Percentiles rank a stretch among this genome's conserved stretches.
Evolutionary conservation across 2,113 vertebrate genomes (phyloP).

Genomic region (Zosterops hypoxanthus): DNA sequence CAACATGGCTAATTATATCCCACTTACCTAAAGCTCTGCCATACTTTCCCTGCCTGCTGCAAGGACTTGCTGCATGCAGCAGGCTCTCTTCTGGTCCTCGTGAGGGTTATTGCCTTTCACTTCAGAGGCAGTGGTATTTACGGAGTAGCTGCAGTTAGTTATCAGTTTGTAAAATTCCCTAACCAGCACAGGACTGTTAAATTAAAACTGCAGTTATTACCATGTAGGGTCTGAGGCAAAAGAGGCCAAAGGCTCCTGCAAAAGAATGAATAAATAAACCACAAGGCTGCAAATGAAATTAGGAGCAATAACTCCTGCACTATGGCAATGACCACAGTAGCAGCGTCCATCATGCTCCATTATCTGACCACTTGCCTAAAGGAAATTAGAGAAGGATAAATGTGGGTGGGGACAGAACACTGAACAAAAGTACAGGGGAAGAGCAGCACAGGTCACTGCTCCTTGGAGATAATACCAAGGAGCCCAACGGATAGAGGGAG

Average conservation of each 20-base stretch:
- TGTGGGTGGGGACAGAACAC: background rate
- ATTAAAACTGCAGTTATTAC: background rate
- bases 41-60: constrained; percentile 1
- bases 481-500: background rate
- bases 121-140: background rate
- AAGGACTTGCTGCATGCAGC: background rate
- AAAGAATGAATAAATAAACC: background rate
- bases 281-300: background rate
- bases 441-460: background rate
- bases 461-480: background rate
- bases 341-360: background rate
- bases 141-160: background rate
- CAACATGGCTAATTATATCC: constrained; percentile 62
- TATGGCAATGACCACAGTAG: background rate
- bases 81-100: background rate
- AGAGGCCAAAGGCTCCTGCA: background rate
- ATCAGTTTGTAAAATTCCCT: background rate
- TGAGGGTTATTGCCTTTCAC: background rate
- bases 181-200: background rate
- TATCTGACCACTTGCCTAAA: background rate
- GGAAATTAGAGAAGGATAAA: background rate
- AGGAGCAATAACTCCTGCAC: background rate
- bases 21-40: constrained; percentile 46
- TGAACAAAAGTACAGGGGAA: background rate
- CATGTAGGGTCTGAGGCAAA: background rate